Conservation (phyloP, 2,888 invertebrate species). For the Electrophaes corylata region DNA sequence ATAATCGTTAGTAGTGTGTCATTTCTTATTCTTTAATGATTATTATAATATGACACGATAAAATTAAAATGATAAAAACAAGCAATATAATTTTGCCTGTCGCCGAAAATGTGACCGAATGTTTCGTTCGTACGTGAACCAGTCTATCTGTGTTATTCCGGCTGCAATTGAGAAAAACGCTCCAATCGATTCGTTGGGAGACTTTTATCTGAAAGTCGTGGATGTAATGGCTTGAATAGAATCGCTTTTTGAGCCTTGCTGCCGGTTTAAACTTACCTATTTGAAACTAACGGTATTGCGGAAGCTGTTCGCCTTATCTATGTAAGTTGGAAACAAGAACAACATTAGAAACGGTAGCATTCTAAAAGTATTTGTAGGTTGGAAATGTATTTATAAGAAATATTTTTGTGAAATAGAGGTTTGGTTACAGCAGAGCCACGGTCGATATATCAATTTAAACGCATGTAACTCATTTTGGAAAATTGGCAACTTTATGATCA, state of each 20-base stretch:
- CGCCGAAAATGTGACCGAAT: conserved; percentile 14
- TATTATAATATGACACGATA: too few species aligned
- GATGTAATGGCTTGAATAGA: conserved; percentile 36
- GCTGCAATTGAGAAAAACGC: conserved; percentile 28
- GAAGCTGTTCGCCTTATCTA: conserved; percentile 28
- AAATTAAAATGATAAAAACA: conserved; percentile 1
- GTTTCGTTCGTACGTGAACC: conserved; percentile 8
- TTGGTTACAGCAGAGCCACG: too few species aligned
- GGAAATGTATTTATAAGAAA: background rate
- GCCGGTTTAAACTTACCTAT: conserved; percentile 33
- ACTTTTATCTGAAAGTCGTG: conserved; percentile 35
- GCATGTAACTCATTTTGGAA: too few species aligned
- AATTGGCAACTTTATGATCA: too few species aligned
- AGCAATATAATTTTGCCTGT: conserved; percentile 2
- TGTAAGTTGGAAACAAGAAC: conserved; percentile 13
- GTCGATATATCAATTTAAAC: too few species aligned
- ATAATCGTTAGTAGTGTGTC: too few species aligned
- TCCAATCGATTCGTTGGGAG: conserved; percentile 28
- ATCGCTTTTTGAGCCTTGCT: conserved; percentile 39
- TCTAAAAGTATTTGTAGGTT: background rate
- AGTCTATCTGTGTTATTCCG: conserved; percentile 23
- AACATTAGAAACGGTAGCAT: background rate
- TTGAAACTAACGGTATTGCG: conserved; percentile 33
- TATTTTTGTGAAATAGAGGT: too few species aligned
- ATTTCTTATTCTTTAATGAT: too few species aligned